Evolutionary conservation across 2,797 vertebrate genomes (phyloP).

Genomic region (Darevskia mixta): DNA sequence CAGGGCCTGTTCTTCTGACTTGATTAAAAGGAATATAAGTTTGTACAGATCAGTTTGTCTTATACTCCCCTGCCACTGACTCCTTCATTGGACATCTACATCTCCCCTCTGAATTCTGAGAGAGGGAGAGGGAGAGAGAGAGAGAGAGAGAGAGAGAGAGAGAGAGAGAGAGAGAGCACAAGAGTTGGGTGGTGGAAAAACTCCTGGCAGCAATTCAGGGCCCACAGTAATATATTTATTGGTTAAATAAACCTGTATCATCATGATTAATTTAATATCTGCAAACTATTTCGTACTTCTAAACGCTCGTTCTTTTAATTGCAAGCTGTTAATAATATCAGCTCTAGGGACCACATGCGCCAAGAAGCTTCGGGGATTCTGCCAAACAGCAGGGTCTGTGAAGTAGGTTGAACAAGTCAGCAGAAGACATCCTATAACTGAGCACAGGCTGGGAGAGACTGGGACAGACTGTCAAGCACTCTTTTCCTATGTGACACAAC

Average conservation of each 20-base stretch:
- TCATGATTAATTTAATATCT: slow-evolving; percentile 36
- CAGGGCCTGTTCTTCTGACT: not conserved
- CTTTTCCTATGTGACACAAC: not conserved
- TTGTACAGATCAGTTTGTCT: not conserved
- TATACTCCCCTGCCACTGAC: not conserved
- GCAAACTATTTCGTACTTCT: slow-evolving; percentile 18
- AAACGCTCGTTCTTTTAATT: slow-evolving; percentile 12
- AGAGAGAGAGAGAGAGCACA: not conserved
- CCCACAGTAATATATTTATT: slow-evolving; percentile 12
- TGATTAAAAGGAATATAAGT: not conserved
- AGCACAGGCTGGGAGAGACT: not conserved
- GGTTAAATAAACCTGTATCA: slow-evolving; percentile 35
- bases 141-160: too few relatives aligned
- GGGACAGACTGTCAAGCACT: not conserved
- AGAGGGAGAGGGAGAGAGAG: not conserved
- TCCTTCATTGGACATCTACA: not conserved
- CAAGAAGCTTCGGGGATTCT: slow-evolving; percentile 7
- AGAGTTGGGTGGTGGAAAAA: not conserved
- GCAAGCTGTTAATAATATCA: slow-evolving; percentile 24
- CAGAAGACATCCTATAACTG: not conserved
- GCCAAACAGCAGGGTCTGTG: not conserved
- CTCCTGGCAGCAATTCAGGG: rapidly evolving
- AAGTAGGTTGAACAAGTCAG: not conserved
- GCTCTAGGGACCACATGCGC: not conserved
- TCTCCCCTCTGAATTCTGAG: rapidly evolving